phyloP scores from a whole-genome alignment of 2,113 vertebrate genomes.

The Xiphophorus maculatus region DNA sequence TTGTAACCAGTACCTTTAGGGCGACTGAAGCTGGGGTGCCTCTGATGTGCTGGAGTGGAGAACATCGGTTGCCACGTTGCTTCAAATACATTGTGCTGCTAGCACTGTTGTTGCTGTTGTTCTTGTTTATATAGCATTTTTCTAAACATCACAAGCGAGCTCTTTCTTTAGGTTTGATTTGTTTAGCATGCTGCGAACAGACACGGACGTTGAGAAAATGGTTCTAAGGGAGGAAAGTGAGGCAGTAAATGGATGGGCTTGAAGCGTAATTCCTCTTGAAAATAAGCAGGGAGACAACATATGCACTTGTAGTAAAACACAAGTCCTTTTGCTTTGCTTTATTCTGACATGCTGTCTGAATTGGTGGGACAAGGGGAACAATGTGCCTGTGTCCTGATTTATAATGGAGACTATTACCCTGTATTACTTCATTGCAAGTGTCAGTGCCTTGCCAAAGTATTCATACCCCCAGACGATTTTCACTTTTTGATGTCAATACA shows the following conservation, averaged over 20 bases:
- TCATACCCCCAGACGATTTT: neutral
- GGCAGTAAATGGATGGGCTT: slow-evolving; percentile 54
- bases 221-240: slow-evolving; percentile 57
- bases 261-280: slow-evolving; percentile 56
- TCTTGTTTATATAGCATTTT: slow-evolving; percentile 39
- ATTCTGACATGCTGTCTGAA: slow-evolving; percentile 59
- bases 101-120: slow-evolving; percentile 62
- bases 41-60: slow-evolving; percentile 79
- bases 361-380: slow-evolving; percentile 38
- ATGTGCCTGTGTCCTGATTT: slow-evolving; percentile 33
- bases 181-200: slow-evolving; percentile 75
- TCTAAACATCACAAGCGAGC: slow-evolving; percentile 56
- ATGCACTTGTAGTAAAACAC: slow-evolving; percentile 49
- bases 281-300: slow-evolving; percentile 32
- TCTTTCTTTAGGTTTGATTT: slow-evolving; percentile 75
- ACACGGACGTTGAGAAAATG: slow-evolving; percentile 73
- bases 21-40: slow-evolving; percentile 69
- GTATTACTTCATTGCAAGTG: neutral
- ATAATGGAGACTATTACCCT: slow-evolving; percentile 10
- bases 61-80: slow-evolving; percentile 71
- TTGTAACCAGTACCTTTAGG: slow-evolving; percentile 82
- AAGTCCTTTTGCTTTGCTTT: slow-evolving; percentile 51
- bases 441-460: neutral
- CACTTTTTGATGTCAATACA: neutral
- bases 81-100: slow-evolving; percentile 62